phyloP scores from a whole-genome alignment of 2,797 vertebrate species.

The Pogoniulus pusillus region DNA sequence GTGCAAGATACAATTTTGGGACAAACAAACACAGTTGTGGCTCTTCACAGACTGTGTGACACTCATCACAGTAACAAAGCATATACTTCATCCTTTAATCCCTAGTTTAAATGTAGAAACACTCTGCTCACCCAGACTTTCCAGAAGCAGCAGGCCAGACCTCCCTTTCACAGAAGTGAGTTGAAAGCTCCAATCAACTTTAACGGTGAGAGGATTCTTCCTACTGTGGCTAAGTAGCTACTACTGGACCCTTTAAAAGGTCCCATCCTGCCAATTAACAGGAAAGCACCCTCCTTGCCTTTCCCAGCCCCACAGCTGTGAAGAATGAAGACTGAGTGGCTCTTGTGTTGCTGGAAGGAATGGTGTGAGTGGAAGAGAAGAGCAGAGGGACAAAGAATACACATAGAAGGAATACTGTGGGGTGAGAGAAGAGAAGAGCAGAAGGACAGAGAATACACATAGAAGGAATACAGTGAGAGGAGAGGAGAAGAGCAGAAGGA shows the following conservation, averaged over 20 bases:
- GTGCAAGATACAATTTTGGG: not conserved
- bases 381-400: not conserved
- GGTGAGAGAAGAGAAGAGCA: too few species aligned
- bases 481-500: too few species aligned
- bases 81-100: not conserved
- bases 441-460: too few species aligned
- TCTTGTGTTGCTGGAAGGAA: not conserved
- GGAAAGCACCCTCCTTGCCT: accelerated
- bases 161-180: not conserved
- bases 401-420: not conserved
- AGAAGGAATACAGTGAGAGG: too few species aligned
- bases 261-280: not conserved
- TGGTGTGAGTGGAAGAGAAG: not conserved
- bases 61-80: not conserved
- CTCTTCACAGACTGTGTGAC: not conserved
- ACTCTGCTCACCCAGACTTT: not conserved
- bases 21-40: not conserved
- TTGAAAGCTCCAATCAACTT: not conserved
- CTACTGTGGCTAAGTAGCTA: not conserved
- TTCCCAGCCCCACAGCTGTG: accelerated
- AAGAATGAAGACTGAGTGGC: not conserved
- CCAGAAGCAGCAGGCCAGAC: not conserved
- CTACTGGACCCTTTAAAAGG: not conserved
- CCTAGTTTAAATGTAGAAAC: not conserved
- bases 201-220: not conserved